Percentiles rank a stretch among this genome's conserved stretches.
Evolutionary conservation across 2,797 vertebrate species (phyloP).

Genomic region (Siniperca obscura): DNA sequence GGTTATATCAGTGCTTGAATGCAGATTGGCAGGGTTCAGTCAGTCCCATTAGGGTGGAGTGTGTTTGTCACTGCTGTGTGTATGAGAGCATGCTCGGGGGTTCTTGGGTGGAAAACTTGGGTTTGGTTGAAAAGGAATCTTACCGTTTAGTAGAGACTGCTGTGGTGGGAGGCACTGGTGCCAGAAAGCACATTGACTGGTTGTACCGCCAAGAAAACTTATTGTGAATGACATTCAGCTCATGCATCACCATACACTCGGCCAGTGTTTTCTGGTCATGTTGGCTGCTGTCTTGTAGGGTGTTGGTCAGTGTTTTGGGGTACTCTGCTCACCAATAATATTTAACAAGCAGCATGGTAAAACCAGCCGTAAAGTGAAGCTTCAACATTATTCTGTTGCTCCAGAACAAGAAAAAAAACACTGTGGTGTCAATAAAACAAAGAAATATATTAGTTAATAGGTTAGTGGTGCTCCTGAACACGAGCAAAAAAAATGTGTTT

Average conservation of each 20-base stretch:
- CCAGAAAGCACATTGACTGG: conserved; percentile 33
- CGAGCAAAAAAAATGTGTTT: conserved; percentile 22
- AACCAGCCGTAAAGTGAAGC: conserved; percentile 57
- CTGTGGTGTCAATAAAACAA: conserved; percentile 52
- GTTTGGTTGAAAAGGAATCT: conserved; percentile 24
- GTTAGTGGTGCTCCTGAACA: conserved; percentile 1
- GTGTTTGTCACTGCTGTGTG: conserved; percentile 17
- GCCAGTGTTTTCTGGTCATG: conserved; percentile 30
- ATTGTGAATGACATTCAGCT: conserved; percentile 23
- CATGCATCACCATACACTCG: background rate
- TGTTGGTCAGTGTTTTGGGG: conserved; percentile 62
- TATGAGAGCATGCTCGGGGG: background rate
- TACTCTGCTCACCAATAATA: conserved; percentile 57
- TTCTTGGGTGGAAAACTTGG: conserved; percentile 35
- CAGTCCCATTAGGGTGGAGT: conserved; percentile 10
- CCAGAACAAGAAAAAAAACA: conserved; percentile 25
- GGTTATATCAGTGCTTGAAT: background rate
- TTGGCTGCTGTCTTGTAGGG: conserved; percentile 51
- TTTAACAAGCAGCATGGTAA: conserved; percentile 74
- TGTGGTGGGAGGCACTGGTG: conserved; percentile 24
- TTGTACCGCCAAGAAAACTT: conserved; percentile 27
- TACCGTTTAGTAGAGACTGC: background rate
- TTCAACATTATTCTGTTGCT: conserved; percentile 48
- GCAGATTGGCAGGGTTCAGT: conserved; percentile 17
- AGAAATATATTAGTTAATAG: conserved; percentile 29